Evolutionary conservation across 2,113 vertebrate genomes (phyloP), one percentile per base, ranked within the genome.

Genomic region (Gadus macrocephalus): DNA sequence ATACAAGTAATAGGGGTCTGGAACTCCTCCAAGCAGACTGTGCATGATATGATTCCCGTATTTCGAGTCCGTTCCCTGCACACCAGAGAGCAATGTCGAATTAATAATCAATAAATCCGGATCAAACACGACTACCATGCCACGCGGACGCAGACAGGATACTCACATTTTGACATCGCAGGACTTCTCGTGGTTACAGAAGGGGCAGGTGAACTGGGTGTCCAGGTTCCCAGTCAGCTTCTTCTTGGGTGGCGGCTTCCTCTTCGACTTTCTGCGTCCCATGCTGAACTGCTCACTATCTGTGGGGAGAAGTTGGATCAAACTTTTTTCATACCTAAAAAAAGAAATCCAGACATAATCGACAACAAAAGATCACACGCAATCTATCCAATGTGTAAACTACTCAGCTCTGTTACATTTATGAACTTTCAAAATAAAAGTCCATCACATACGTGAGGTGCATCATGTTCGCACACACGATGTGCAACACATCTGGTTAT

Each of bases 1-100:
- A 96, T 97, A 97, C 95, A 97, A 0, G 95, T 97, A 76, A 97
- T 97, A 8, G 95, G 95, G 0, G 96, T 98, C 89, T 98, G 95
- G 86, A 98, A 98, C 84, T 97, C 95, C 78, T 98, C 95, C 80
- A 98, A 88, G 78, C 95, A 96, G 68, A 96, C 95, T 0, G 93
- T 96, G 83, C 95, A 97, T 0, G 95, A 96, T 87, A 98, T 97
- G 11, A 97, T 95, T 5, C 96, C 95, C 0, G 95, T 97, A 82
- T 98, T 98, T 0, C 95, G 92, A 17, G 92, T 94, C 0, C 96
- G 90, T 78, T 98, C 95, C 96, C 95, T 97, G 85, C 2, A 88
- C 4, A 53, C 64, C 6, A 80, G 1, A n/a, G 42, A 49, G 17
- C 1, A 3, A 5, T 14, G 53, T 25, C 15, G 42, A 28, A 65